Conservation (phyloP, 2,797 vertebrate species). For the Cryptoprocta ferox region DNA sequence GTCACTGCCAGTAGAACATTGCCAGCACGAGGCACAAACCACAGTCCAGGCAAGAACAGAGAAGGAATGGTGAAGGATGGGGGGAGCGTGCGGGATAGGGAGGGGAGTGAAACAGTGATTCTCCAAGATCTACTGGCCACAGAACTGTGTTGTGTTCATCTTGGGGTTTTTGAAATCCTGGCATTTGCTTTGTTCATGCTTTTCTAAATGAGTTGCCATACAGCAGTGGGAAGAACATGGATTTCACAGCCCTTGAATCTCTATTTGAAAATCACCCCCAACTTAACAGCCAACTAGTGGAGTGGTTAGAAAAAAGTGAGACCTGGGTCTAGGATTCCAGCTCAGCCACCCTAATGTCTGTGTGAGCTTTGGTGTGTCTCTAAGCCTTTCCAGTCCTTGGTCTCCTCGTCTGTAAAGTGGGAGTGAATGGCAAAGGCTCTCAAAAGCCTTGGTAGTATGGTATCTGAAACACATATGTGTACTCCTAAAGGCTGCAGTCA, state of each 20-base stretch:
- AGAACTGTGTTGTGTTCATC: not conserved
- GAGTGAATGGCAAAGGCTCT: not conserved
- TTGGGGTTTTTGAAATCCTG: not conserved
- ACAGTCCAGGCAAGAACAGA: not conserved
- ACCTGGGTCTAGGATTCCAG: not conserved
- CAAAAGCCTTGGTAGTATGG: not conserved
- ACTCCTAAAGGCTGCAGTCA: not conserved
- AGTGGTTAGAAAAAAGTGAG: not conserved
- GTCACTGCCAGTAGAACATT: not conserved
- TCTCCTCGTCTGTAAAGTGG: not conserved
- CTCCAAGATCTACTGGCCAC: not conserved
- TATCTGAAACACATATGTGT: not conserved
- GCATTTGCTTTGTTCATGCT: not conserved
- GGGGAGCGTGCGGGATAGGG: fast-evolving
- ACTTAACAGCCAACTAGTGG: not conserved
- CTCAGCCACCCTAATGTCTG: not conserved
- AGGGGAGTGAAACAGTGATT: not conserved
- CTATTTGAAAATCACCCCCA: not conserved
- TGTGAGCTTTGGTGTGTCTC: not conserved
- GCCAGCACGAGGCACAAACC: not conserved
- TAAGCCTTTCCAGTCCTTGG: not conserved
- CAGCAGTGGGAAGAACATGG: not conserved
- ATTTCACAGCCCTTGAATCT: not conserved
- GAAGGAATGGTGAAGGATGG: not conserved
- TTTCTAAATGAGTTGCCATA: not conserved